Evolutionary conservation across 1,140 invertebrate species (phyloP).

Genomic region (Sminthurides bifidus): DNA sequence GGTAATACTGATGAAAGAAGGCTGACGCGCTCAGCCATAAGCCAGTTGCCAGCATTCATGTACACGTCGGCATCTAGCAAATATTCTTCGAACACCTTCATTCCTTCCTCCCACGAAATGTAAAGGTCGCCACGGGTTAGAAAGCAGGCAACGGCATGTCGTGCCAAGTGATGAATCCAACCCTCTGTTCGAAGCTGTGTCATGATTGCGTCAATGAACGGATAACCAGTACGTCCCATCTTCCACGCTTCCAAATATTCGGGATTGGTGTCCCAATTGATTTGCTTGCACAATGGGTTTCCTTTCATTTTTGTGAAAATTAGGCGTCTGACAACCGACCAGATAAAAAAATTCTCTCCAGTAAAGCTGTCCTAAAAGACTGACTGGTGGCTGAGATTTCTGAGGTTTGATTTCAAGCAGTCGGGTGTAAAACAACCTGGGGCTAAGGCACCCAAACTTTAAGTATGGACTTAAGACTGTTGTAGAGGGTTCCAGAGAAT

Average conservation of each 20-base stretch:
- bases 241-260: slow-evolving; percentile 53
- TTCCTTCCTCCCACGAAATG: slow-evolving; percentile 50
- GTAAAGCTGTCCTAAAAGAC: slow-evolving; percentile 52
- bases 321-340: slow-evolving; percentile 52
- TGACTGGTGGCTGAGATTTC: slow-evolving; percentile 46
- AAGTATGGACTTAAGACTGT: slow-evolving; percentile 62
- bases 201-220: slow-evolving; percentile 70
- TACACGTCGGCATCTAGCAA: slow-evolving; percentile 64
- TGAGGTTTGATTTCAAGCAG: slow-evolving; percentile 43
- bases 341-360: slow-evolving; percentile 68
- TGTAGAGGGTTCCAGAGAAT: slow-evolving; percentile 55
- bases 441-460: slow-evolving; percentile 58
- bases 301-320: slow-evolving; percentile 58
- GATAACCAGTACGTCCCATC: slow-evolving; percentile 57
- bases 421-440: slow-evolving; percentile 51
- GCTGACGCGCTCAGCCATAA: slow-evolving; percentile 65
- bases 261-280: slow-evolving; percentile 55
- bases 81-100: slow-evolving; percentile 54
- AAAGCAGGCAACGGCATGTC: slow-evolving; percentile 62
- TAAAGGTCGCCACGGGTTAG: slow-evolving; percentile 48
- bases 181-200: slow-evolving; percentile 56
- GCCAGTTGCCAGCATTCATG: slow-evolving; percentile 66
- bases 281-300: slow-evolving; percentile 56
- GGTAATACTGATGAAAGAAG: slow-evolving; percentile 62
- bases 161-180: slow-evolving; percentile 62